Conservation (phyloP, 2,888 invertebrate genomes). For the Minunthozetes semirufus region DNA sequence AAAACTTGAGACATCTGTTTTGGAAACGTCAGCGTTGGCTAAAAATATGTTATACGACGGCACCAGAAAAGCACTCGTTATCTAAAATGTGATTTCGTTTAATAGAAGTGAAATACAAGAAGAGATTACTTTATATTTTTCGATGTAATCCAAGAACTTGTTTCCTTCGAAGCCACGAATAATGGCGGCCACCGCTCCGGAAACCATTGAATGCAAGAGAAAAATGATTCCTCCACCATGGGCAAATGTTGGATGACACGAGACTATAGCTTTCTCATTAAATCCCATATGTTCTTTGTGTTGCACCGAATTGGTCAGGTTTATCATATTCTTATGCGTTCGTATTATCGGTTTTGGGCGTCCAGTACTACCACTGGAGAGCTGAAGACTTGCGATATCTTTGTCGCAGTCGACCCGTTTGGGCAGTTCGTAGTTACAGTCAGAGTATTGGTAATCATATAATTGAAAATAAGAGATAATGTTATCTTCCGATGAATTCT, state of each 20-base stretch:
- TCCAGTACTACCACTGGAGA: slow-evolving; percentile 18
- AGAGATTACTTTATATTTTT: slow-evolving; percentile 22
- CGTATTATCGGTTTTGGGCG: slow-evolving; percentile 6
- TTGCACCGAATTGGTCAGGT: background rate
- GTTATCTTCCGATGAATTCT: background rate
- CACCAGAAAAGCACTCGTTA: slow-evolving; percentile 27
- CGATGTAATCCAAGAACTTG: slow-evolving; percentile 9
- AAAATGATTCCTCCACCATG: slow-evolving; percentile 13
- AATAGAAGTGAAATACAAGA: background rate
- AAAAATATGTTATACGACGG: slow-evolving; percentile 12
- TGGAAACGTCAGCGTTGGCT: background rate
- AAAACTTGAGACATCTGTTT: background rate
- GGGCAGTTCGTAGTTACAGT: slow-evolving; percentile 5
- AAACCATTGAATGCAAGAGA: background rate
- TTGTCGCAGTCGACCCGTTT: slow-evolving; percentile 2
- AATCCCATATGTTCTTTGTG: slow-evolving; percentile 1
- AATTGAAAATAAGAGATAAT: background rate
- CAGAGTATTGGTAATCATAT: background rate
- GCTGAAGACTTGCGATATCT: background rate
- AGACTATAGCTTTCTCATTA: background rate
- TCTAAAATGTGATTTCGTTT: background rate
- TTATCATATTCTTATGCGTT: slow-evolving; percentile 3
- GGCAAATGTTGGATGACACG: slow-evolving; percentile 5
- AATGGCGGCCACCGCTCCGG: slow-evolving; percentile 14
- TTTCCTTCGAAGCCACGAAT: background rate